Conservation (phyloP, 2,797 vertebrate genomes). For the Scyliorhinus canicula region DNA sequence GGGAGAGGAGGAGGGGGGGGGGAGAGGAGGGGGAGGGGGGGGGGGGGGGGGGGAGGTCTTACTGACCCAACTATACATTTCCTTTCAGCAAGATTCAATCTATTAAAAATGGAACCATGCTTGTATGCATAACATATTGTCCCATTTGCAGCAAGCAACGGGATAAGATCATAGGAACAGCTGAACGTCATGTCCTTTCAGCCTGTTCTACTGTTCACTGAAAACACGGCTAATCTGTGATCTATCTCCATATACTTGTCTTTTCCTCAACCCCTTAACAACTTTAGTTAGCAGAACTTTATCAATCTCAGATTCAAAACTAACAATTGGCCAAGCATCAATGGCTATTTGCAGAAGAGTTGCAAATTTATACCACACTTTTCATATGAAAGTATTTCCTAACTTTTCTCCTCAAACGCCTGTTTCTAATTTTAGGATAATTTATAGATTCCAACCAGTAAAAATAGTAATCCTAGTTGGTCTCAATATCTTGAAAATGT, state of each 20-base stretch:
- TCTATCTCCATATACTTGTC: not conserved
- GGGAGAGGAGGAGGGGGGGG: too few species aligned
- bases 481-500: not conserved
- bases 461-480: not conserved
- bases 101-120: not conserved
- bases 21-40: too few species aligned
- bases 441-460: too few species aligned
- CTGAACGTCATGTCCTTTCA: not conserved
- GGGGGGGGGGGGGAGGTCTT: too few species aligned
- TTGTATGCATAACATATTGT: not conserved
- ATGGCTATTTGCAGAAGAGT: not conserved
- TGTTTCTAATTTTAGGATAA: not conserved
- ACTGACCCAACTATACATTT: not conserved
- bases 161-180: not conserved
- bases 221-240: not conserved
- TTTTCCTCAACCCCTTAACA: not conserved
- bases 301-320: not conserved
- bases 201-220: not conserved
- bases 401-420: not conserved
- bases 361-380: not conserved
- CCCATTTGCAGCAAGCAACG: not conserved
- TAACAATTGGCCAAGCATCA: not conserved
- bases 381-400: not conserved
- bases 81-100: not conserved
- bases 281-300: not conserved